Conservation (phyloP, 2,113 vertebrate species). For the Dasypus novemcinctus region DNA sequence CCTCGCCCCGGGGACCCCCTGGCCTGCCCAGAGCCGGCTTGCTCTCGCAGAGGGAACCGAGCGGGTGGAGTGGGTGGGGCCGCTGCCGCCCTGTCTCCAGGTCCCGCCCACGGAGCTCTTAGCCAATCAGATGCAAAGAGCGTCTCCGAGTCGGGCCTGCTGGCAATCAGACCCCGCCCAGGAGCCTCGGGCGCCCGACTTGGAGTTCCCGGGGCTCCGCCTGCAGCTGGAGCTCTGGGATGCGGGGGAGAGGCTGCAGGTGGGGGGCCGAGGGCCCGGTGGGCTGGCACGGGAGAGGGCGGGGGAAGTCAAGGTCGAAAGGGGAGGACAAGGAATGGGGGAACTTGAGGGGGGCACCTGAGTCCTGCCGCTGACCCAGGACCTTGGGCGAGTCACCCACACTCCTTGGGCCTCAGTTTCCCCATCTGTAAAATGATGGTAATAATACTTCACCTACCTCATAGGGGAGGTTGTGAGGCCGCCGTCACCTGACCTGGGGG, state of each 20-base stretch:
- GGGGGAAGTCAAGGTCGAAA: not conserved
- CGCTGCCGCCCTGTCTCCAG: not conserved
- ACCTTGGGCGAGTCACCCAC: conserved; percentile 55
- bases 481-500: conserved; percentile 59
- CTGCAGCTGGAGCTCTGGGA: not conserved
- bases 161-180: not conserved
- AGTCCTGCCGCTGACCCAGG: conserved; percentile 16
- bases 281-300: not conserved
- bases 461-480: conserved; percentile 72
- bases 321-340: not conserved
- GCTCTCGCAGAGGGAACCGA: not conserved
- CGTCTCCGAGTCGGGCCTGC: not conserved
- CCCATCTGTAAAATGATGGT: conserved; percentile 70
- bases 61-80: not conserved
- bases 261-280: accelerated
- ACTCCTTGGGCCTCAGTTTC: conserved; percentile 71
- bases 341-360: not conserved
- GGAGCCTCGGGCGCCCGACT: not conserved
- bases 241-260: too few relatives aligned
- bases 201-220: not conserved
- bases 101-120: not conserved
- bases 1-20: not conserved
- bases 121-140: conserved; percentile 48
- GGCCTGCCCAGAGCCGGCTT: not conserved
- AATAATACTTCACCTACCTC: conserved; percentile 79